Percentiles rank a stretch among this genome's conserved stretches.
Conservation (phyloP, 2,888 invertebrate species). For the Drosophila austrosaltans region DNA sequence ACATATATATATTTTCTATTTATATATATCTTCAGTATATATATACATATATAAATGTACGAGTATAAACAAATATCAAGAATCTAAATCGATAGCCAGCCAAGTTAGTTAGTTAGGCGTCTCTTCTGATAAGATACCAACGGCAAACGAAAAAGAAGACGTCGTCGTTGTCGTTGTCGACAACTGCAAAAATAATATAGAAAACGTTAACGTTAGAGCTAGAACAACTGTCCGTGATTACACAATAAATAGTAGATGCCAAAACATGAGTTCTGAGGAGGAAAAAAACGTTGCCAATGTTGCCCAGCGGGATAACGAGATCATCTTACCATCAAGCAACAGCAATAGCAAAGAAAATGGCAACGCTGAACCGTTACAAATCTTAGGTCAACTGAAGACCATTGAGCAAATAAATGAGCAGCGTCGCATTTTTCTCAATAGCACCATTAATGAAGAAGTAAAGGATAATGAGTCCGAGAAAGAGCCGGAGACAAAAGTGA, state of each 20-base stretch:
- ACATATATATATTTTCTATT: constrained; percentile 20
- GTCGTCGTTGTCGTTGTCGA: constrained; percentile 7
- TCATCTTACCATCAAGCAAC: background rate
- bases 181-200: constrained; percentile 16
- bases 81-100: constrained; percentile 69
- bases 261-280: constrained; percentile 11
- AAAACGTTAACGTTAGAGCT: constrained; percentile 4
- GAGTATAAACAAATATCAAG: constrained; percentile 27
- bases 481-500: background rate
- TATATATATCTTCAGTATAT: background rate
- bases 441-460: constrained; percentile 65
- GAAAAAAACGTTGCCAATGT: constrained; percentile 4
- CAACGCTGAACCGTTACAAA: constrained; percentile 38
- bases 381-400: constrained; percentile 70
- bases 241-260: constrained; percentile 14
- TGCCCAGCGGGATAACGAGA: background rate
- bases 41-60: constrained; percentile 20
- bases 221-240: constrained; percentile 16
- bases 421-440: constrained; percentile 71
- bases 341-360: constrained; percentile 24
- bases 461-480: constrained; percentile 27
- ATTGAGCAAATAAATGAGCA: constrained; percentile 78
- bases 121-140: constrained; percentile 67
- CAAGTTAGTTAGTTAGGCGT: constrained; percentile 64
- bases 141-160: constrained; percentile 20